Conservation (phyloP, 2,888 invertebrate species). For the Disparrhopalites patrizii region DNA sequence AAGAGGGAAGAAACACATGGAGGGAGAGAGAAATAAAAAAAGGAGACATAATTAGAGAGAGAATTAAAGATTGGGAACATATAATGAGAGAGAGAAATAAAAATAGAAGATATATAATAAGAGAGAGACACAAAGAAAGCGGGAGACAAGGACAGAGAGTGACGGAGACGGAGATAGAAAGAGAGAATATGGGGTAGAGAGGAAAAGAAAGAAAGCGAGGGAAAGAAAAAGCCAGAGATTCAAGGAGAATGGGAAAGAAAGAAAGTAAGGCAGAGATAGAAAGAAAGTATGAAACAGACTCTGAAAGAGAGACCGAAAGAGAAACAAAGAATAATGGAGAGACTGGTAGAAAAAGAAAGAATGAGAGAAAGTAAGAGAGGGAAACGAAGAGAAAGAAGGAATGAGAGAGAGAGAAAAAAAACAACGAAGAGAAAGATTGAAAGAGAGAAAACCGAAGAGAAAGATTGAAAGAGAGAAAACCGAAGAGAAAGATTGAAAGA, state of each 20-base stretch:
- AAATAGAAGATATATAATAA: not conserved
- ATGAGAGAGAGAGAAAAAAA: too few species aligned
- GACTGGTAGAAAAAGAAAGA: too few species aligned
- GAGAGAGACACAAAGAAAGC: not conserved
- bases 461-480: too few species aligned
- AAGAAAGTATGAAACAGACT: not conserved
- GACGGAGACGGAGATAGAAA: too few species aligned
- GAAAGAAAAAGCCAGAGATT: not conserved
- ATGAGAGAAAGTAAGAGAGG: not conserved
- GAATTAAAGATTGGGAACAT: too few species aligned
- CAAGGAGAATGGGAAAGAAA: not conserved
- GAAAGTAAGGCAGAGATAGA: not conserved
- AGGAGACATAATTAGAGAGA: too few species aligned
- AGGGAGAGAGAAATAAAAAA: not conserved
- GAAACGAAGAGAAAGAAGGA: not conserved
- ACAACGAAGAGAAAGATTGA: too few species aligned
- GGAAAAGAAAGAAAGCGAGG: not conserved
- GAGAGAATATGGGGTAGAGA: too few species aligned
- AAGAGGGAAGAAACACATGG: not conserved
- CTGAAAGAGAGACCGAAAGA: not conserved
- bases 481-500: too few species aligned
- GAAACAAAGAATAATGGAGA: too few species aligned
- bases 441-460: too few species aligned
- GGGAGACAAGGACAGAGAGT: not conserved
- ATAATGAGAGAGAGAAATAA: not conserved